Base-by-base conservation (phyloP, 1,140 invertebrate genomes). In the Zaprionus davidi region DNA sequence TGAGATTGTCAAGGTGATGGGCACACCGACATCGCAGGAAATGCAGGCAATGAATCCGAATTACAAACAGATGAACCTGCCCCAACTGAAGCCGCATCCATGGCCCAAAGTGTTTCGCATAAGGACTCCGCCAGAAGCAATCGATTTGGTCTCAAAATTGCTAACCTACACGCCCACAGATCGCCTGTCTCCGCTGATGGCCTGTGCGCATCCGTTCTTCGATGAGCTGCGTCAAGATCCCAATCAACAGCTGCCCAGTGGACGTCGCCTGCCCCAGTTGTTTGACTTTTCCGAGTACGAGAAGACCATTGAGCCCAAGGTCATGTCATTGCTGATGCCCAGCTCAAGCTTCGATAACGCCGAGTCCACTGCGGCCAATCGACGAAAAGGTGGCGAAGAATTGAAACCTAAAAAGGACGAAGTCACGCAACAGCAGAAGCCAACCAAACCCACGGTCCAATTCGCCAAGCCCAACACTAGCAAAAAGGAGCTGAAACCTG, bases 21-120 rank as follows among this genome's bases (percentile, higher is more conserved):
- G 99, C 36, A 99, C 99, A 49, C 99, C 99, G 3, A 99, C 98
- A 41, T 95, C 98, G 74, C 99, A 99, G 93, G 98, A 99, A 94
- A 99, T 99, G 80, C 95, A 98, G 87, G 98, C 99, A 93, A 99
- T 99, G 99, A 99, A 99, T 95, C 98, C 98, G 12, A 99, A 99
- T 93, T 99, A 99, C 93, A 99, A 98, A 79, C 99, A 99, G 94
- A 99, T 99, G 93, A 99, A 99, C 94, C 99, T 99, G 93, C 99
- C 99, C 78, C 98, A 99, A 93, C 99, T 99, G 93, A 99, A 99
- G 94, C 98, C 98, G 82, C 99, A 99, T 95, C 99, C 99, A 20
- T 99, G 99, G 99, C 96, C 97, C 93, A 99, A 99, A 96, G 98
- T 99, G 0, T 90, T 90, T 44, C 70, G 86, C 53, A 90, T 90